These are phyloP conservation scores for Psix sp. DNA, from an alignment of 1,140 invertebrate species.

Conservation along the genomic window DNA sequence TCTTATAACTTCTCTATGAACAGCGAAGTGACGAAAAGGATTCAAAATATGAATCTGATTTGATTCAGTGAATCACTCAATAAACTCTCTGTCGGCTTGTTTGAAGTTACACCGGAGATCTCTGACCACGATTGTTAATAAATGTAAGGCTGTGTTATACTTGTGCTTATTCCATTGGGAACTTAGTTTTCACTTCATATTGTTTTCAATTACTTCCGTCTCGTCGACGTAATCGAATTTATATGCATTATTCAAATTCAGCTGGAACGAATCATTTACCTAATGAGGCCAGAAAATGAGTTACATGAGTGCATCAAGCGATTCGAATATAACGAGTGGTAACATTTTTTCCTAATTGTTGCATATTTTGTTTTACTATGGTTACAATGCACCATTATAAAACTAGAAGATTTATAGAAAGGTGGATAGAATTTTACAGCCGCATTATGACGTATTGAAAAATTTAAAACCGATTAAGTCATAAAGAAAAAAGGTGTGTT, in stretches of 20 bases:
- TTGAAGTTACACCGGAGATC: too few relatives aligned
- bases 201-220: slow-evolving; percentile 55
- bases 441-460: too few relatives aligned
- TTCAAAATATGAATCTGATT: slow-evolving; percentile 36
- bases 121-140: background rate
- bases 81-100: too few relatives aligned
- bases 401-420: too few relatives aligned
- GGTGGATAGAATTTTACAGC: too few relatives aligned
- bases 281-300: slow-evolving; percentile 28
- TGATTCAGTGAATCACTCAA: slow-evolving; percentile 27
- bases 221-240: slow-evolving; percentile 39
- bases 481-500: too few relatives aligned
- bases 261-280: slow-evolving; percentile 31
- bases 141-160: slow-evolving; percentile 3
- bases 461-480: too few relatives aligned
- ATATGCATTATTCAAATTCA: slow-evolving; percentile 38
- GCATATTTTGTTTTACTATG: too few relatives aligned
- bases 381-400: too few relatives aligned
- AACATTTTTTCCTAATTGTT: background rate
- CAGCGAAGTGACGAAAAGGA: slow-evolving; percentile 8
- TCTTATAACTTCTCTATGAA: slow-evolving; percentile 42
- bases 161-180: slow-evolving; percentile 18
- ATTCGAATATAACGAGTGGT: background rate
- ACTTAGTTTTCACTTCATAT: slow-evolving; percentile 42
- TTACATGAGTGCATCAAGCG: too few relatives aligned